Base-by-base conservation (phyloP, 2,888 invertebrate species). In the Pristionchus entomophagus region DNA sequence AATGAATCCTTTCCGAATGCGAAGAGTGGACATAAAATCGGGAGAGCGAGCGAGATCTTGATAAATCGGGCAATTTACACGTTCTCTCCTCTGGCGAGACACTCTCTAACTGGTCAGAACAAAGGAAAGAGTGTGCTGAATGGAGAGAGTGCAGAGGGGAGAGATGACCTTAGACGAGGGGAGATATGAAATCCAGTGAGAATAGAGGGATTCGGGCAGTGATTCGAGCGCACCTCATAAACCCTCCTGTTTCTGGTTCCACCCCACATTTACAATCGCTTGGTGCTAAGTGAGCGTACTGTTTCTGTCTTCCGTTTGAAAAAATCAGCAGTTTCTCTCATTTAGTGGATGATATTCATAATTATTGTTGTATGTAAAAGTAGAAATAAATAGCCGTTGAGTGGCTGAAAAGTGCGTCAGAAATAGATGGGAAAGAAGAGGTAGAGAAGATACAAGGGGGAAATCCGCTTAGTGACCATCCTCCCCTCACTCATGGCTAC, bases 401-500 rank as follows among this genome's bases (percentile, higher is more conserved):
- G n/a, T 19, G 22, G 69, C n/a, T n/a, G n/a, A n/a, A n/a, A n/a
- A n/a, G n/a, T n/a, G n/a, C n/a, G n/a, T n/a, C n/a, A n/a, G n/a
- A n/a, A n/a, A n/a, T n/a, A 41, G 41, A 41, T 73, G 41, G 5
- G n/a, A 41, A 41, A 73, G 8, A 38, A 69, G 69, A 73, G n/a
- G 17, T 17, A 17, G 35, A 17, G 19, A 65, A 65, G 62, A 65
- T 41, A 73, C 41, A 73, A 5, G 35, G 41, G 69, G 69, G 41
- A 38, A 73, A 73, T 73, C 69, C 69, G 69, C 69, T 73, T 73
- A 73, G 69, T 73, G 69, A 73, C 69, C 69, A 73, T 73, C 22
- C 35, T 17, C 38, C 65, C n/a, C 69, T 41, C 69, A 22, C 41
- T 73, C 41, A n/a, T 73, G 8, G 69, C 69, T 73, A 73, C 69